Evolutionary conservation across 2,113 vertebrate genomes (phyloP).

Genomic region (Centropus unirufus): DNA sequence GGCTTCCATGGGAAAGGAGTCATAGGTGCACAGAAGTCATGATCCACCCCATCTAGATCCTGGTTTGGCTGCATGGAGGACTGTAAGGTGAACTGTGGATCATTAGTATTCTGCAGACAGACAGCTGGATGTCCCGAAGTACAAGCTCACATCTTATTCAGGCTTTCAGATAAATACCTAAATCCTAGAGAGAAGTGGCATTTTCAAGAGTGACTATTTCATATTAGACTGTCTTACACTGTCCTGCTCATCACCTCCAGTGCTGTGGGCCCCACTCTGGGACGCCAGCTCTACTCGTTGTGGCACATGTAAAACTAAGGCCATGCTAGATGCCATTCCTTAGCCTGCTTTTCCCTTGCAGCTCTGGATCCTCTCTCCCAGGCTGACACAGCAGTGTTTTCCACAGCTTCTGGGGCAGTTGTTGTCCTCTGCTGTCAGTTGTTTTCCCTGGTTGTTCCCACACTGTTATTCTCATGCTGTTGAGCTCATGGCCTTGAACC

Average conservation of each 20-base stretch:
- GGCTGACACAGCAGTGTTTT: not conserved
- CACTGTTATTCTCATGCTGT: not conserved
- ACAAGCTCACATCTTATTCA: not conserved
- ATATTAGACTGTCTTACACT: not conserved
- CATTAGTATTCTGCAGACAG: not conserved
- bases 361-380: not conserved
- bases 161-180: not conserved
- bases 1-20: not conserved
- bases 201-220: not conserved
- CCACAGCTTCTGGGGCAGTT: not conserved
- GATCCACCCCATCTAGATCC: fast-evolving
- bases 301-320: not conserved
- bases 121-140: not conserved
- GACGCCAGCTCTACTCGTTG: not conserved
- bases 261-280: not conserved
- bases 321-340: not conserved
- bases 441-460: not conserved
- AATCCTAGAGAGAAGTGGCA: not conserved
- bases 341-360: not conserved
- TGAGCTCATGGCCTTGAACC: not conserved
- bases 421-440: not conserved
- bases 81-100: not conserved
- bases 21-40: not conserved
- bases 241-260: not conserved
- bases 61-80: not conserved